Base-by-base conservation (phyloP, 1,140 invertebrate genomes). In the Drosophila murphyi region DNA sequence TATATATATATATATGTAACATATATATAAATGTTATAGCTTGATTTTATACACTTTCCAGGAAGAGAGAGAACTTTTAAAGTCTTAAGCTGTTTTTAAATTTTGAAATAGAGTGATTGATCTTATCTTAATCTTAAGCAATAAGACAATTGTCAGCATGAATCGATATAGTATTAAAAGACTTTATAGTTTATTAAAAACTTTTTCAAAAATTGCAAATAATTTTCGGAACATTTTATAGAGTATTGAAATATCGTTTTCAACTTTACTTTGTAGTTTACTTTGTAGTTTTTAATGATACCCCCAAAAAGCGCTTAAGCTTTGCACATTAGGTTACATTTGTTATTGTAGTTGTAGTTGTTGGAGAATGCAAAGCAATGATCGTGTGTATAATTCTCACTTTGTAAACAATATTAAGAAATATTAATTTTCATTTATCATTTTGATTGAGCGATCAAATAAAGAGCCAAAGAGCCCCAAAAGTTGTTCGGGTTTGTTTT, bases 401-500 rank as follows among this genome's bases (percentile, higher is more conserved):
- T 92, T 92, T 91, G 90, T 92, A 92, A 92, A 89, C 90, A 92
- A 90, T 90, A 91, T 92, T 92, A 91, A 92, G 90, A 92, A 92
- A 92, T 92, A 92, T 92, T 92, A 91, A 92, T 92, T 91, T 90
- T 82, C 90, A 92, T 92, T 92, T 92, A 92, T 92, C 90, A 92
- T 92, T 92, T 91, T 92, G 90, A 92, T 91, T 91, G 90, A 92
- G 83, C 87, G 90, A 92, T 92, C 90, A 92, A 90, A 90, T 86
- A 81, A 89, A 82, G 67, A 56, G 81, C 65, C 54, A 45, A 51
- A 47, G 29, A 37, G 35, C 34, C 6, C 0, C n/a, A 55, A 43
- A 60, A 47, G 34, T 69, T 51, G 59, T 43, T 74, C 50, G 72
- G 61, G 80, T 88, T 87, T 88, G 85, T 89, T 89, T 88, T 89